Conservation (phyloP, 2,797 vertebrate species). For the Aulostomus chinensis region DNA sequence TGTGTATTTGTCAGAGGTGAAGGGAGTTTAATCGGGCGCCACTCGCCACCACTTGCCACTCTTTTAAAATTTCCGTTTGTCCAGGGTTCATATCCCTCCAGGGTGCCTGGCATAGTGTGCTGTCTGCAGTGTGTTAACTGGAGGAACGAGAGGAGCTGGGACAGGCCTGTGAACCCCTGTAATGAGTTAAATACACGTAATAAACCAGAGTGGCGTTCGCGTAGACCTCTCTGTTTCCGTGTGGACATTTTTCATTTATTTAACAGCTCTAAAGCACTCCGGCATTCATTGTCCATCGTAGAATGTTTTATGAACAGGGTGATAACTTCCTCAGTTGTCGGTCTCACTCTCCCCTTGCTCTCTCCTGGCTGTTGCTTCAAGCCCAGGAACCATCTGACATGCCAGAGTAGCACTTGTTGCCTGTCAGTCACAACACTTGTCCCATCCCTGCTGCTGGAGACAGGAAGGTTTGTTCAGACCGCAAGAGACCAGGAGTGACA, state of each 20-base stretch:
- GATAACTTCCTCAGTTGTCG: conserved; percentile 5
- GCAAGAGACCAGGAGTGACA: conserved; percentile 34
- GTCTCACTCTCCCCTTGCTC: conserved; percentile 20
- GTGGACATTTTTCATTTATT: conserved; percentile 18
- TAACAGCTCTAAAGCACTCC: conserved; percentile 10
- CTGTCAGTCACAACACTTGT: conserved; percentile 77
- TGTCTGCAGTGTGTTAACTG: conserved; percentile 31
- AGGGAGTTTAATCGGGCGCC: too few relatives aligned
- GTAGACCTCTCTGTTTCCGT: neutral
- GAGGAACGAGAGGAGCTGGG: conserved; percentile 20
- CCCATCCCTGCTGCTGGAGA: conserved; percentile 59
- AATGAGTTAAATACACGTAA: conserved; percentile 25
- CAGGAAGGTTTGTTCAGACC: conserved; percentile 46
- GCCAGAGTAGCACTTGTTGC: conserved; percentile 75
- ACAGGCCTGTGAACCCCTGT: conserved; percentile 25
- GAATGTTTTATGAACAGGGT: too few relatives aligned
- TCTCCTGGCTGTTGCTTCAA: conserved; percentile 31
- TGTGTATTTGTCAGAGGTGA: too few relatives aligned
- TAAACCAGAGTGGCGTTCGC: conserved; percentile 14
- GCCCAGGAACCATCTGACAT: conserved; percentile 54
- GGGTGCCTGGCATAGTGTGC: conserved; percentile 26
- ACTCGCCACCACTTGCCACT: conserved; percentile 21
- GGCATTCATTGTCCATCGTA: neutral
- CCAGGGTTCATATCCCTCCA: conserved; percentile 39
- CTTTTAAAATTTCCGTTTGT: conserved; percentile 51